phyloP scores from a whole-genome alignment of 2,797 vertebrate genomes.

The Mormyrops boulengeri region DNA sequence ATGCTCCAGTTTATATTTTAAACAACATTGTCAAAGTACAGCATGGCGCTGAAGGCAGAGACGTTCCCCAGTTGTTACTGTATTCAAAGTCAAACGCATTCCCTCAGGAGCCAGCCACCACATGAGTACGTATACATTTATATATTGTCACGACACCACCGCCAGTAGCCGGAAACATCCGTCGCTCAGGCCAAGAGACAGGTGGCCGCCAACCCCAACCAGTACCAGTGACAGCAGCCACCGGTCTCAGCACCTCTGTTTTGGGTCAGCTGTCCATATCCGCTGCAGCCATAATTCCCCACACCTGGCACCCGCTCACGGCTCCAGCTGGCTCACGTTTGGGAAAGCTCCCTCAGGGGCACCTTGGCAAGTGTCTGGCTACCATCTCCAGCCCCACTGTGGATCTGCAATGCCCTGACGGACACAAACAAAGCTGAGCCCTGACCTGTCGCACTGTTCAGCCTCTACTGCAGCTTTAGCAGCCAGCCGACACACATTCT shows the following conservation, averaged over 20 bases:
- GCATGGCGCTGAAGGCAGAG: not conserved
- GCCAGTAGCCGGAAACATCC: not conserved
- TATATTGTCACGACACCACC: not conserved
- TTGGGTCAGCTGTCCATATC: not conserved
- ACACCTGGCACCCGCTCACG: not conserved
- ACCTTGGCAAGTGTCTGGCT: not conserved
- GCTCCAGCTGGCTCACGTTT: not conserved
- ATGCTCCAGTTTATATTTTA: not conserved
- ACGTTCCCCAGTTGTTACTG: not conserved
- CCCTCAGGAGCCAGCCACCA: not conserved
- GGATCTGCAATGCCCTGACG: not conserved
- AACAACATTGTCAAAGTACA: not conserved
- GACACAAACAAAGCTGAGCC: not conserved
- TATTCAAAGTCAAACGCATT: not conserved
- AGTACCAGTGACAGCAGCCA: not conserved
- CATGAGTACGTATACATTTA: not conserved
- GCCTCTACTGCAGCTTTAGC: not conserved
- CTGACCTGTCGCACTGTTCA: not conserved
- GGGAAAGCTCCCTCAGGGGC: not conserved
- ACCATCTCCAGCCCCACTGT: not conserved
- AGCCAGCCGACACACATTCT: not conserved
- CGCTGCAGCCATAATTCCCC: not conserved
- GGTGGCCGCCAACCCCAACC: not conserved
- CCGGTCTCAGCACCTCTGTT: not conserved
- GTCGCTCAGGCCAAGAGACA: not conserved